Percentiles rank a stretch among this genome's conserved stretches.
phyloP scores from a whole-genome alignment of 53 echinoderm and acorn worm genomes.

The Pentamera pediparva region DNA sequence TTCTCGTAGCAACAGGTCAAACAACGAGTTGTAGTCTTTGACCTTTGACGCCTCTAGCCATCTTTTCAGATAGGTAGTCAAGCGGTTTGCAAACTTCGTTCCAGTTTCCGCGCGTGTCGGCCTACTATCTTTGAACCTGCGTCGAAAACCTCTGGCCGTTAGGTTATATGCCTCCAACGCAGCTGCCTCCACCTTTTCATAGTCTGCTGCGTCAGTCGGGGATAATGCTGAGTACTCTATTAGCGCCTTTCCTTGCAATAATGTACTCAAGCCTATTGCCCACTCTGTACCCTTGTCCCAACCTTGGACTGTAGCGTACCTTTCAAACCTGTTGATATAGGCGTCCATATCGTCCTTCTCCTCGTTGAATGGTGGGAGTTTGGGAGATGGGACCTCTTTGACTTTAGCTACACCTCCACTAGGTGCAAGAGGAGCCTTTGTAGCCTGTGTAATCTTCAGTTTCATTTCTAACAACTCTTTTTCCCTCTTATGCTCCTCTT shows the following conservation, averaged over 20 bases:
- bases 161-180: conserved; percentile 13
- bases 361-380: conserved; percentile 24
- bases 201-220: conserved; percentile 4
- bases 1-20: conserved; percentile 1
- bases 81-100: not conserved
- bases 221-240: conserved; percentile 6
- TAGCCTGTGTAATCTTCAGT: not conserved
- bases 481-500: not conserved
- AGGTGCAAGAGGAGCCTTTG: not conserved
- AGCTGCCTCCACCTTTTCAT: conserved; percentile 16
- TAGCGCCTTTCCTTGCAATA: conserved; percentile 29
- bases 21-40: not conserved
- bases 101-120: conserved; percentile 22
- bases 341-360: conserved; percentile 38
- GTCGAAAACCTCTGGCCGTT: conserved; percentile 33
- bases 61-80: conserved; percentile 17
- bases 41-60: conserved; percentile 23
- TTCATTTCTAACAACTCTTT: conserved; percentile 7
- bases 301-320: conserved; percentile 26
- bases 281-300: conserved; percentile 15
- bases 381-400: not conserved
- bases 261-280: conserved; percentile 30
- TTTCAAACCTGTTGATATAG: conserved; percentile 17
- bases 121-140: conserved; percentile 20
- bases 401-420: not conserved